phyloP scores from a whole-genome alignment of 2,888 invertebrate genomes.

The Drosophila borealis region DNA sequence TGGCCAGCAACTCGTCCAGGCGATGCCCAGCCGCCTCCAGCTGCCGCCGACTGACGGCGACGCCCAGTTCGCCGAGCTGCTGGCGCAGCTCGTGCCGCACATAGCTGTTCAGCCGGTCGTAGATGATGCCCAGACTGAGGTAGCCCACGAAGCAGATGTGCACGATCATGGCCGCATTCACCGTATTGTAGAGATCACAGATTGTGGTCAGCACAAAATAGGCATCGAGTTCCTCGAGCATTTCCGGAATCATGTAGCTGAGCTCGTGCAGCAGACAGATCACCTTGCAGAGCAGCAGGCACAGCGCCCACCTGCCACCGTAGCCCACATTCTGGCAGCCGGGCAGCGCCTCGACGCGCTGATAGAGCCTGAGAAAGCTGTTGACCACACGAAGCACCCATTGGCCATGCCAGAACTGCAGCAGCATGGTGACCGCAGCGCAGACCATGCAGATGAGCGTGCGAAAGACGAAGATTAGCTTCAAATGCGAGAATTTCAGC shows the following conservation, averaged over 20 bases:
- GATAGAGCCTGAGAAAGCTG: slow-evolving; percentile 46
- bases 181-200: slow-evolving; percentile 18
- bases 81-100: slow-evolving; percentile 45
- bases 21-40: slow-evolving; percentile 18
- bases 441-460: slow-evolving; percentile 21
- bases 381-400: slow-evolving; percentile 50
- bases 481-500: slow-evolving; percentile 6
- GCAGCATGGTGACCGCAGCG: slow-evolving; percentile 28
- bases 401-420: slow-evolving; percentile 48
- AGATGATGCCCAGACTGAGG: slow-evolving; percentile 58
- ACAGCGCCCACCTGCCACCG: slow-evolving; percentile 46
- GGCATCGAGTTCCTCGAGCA: neutral
- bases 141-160: slow-evolving; percentile 62
- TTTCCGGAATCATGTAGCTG: neutral
- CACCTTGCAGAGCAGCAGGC: slow-evolving; percentile 39
- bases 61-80: slow-evolving; percentile 32
- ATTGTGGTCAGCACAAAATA: fast-evolving
- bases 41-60: slow-evolving; percentile 4
- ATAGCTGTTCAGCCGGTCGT: slow-evolving; percentile 53
- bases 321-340: slow-evolving; percentile 26
- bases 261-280: slow-evolving; percentile 45
- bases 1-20: slow-evolving; percentile 52
- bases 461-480: slow-evolving; percentile 24
- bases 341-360: slow-evolving; percentile 32
- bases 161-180: slow-evolving; percentile 36